Evolutionary conservation across 2,113 vertebrate species (phyloP), one percentile per base, ranked within the genome.

Genomic region (Mellivora capensis): DNA sequence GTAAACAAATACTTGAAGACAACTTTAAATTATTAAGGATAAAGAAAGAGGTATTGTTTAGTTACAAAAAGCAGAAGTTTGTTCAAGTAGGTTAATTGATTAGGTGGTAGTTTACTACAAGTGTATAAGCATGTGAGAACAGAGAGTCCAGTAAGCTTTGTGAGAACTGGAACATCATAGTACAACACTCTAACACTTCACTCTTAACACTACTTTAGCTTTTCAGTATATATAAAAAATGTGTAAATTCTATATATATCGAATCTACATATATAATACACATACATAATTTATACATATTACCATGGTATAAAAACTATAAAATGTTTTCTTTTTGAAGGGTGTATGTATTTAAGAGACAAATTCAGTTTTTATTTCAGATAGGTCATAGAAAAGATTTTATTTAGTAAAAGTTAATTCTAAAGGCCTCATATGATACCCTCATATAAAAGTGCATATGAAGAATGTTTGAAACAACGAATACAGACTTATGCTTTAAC

Each of bases 331-430:
- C 57, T 13, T 54, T 61, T 83, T 84, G 54, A 89, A 79, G 57
- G 47, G 7, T 67, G 11, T 84, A 4, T 94, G 6, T 71, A 25
- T 44, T 42, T 47, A 29, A 52, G 37, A 85, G 25, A 23, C 5
- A 92, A 74, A 93, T 84, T 72, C 37, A 79, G 17, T 59, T 42
- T 4, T 89, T 86, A 74, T 52, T 77, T 95, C 52, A 87, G 6
- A 17, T 83, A 61, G 52, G 25, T 93, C 44, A 74, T 17, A 52
- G 71, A 76, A 76, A 90, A 93, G 7, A 90, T 54, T 85, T 91
- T 62, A n/a, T 84, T 67, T 67, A 57, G 8, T 94, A 20, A 93
- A 92, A 93, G 7, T 89, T 95, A 27, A 80, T 97, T 95, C 49
- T 79, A 52, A 86, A 93, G 14, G 23, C 18, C 3, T 47, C 3